Conservation (phyloP, 37 sponge, comb jelly and placozoan genomes). For the Petrosia ficiformis region DNA sequence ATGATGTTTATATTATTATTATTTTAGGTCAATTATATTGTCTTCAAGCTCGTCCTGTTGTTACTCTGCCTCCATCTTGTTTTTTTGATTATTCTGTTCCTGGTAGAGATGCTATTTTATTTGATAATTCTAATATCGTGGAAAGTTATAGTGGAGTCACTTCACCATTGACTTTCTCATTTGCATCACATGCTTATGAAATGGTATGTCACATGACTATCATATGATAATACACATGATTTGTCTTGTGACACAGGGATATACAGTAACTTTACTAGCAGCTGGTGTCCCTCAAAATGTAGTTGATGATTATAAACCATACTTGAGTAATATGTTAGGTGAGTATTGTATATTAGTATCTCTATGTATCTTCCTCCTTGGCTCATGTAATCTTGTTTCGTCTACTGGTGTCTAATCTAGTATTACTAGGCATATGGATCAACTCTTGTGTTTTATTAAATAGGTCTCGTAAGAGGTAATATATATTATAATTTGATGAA, state of each 20-base stretch:
- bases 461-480: conserved; percentile 79
- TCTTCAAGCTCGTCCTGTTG: conserved; percentile 82
- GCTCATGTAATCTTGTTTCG: too few relatives aligned
- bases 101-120: conserved; percentile 52
- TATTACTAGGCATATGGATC: too few relatives aligned
- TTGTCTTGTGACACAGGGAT: conserved; percentile 46
- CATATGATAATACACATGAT: too few relatives aligned
- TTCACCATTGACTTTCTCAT: conserved; percentile 88
- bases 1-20: not conserved
- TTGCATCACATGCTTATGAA: conserved; percentile 71
- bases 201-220: conserved; percentile 23
- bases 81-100: conserved; percentile 54
- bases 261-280: conserved; percentile 57
- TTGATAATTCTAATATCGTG: conserved; percentile 94
- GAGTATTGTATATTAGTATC: not conserved
- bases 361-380: too few relatives aligned
- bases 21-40: conserved; percentile 70
- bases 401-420: too few relatives aligned
- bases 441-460: too few relatives aligned
- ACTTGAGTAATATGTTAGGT: conserved; percentile 75
- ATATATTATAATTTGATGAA: conserved; percentile 88
- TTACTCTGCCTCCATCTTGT: conserved; percentile 77
- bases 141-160: conserved; percentile 88
- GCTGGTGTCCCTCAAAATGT: conserved; percentile 65
- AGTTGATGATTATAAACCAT: conserved; percentile 46